Evolutionary conservation across 1,140 invertebrate species (phyloP).

Genomic region (Plutomurus gul): DNA sequence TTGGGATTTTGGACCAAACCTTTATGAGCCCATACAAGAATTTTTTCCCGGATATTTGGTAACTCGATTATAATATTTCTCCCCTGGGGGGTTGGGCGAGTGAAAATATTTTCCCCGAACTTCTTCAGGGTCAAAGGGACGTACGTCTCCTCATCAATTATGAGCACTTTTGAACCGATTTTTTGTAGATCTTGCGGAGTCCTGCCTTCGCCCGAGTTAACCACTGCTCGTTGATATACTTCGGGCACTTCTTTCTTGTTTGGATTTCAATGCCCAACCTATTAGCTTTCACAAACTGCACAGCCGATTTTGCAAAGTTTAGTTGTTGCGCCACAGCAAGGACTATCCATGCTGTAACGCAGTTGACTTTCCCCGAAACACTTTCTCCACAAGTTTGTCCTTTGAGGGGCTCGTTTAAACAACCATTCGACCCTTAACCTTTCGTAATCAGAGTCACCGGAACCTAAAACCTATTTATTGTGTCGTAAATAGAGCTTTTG

Average conservation of each 20-base stretch:
- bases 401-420: background rate
- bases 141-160: background rate
- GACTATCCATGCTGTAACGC: too few species aligned
- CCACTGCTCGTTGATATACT: background rate
- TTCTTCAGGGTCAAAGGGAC: background rate
- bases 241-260: background rate
- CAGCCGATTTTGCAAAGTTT: background rate
- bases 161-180: background rate
- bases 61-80: background rate
- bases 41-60: background rate
- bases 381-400: background rate
- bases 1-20: background rate
- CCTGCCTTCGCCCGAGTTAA: background rate
- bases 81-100: background rate
- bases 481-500: background rate
- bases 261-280: background rate
- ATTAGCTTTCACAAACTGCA: background rate
- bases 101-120: background rate
- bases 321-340: background rate
- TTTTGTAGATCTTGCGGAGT: too few species aligned
- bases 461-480: background rate
- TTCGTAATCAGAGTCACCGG: background rate
- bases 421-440: background rate
- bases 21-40: background rate
- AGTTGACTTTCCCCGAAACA: background rate